phyloP scores from a whole-genome alignment of 2,888 invertebrate genomes.

The Acanthosepion esculentum region DNA sequence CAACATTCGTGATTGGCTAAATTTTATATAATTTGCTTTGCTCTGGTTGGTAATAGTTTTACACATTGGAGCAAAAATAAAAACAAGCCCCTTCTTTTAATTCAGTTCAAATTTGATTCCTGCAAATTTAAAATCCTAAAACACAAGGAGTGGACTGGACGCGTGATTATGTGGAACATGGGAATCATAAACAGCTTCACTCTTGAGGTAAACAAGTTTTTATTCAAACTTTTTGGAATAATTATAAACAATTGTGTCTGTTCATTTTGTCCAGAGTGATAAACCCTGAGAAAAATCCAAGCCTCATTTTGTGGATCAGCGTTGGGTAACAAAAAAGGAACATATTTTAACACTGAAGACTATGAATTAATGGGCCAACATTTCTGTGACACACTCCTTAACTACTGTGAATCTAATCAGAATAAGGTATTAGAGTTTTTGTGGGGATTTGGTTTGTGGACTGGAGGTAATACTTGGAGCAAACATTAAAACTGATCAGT shows the following conservation, averaged over 20 bases:
- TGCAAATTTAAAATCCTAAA: too few species aligned
- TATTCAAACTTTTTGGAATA: not conserved
- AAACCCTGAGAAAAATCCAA: constrained; percentile 56
- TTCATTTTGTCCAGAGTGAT: not conserved
- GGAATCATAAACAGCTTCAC: constrained; percentile 95
- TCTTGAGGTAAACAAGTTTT: constrained; percentile 80
- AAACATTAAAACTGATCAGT: too few species aligned
- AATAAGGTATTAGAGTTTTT: too few species aligned
- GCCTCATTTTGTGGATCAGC: constrained; percentile 91
- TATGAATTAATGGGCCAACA: constrained; percentile 89
- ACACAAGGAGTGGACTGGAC: constrained; percentile 95
- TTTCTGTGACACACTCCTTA: constrained; percentile 93
- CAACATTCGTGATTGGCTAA: too few species aligned
- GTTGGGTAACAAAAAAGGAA: constrained; percentile 84
- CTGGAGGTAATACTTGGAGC: too few species aligned
- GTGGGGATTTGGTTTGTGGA: too few species aligned
- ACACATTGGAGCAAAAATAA: too few species aligned
- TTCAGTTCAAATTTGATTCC: constrained; percentile 90
- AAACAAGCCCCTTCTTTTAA: constrained; percentile 56
- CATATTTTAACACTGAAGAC: constrained; percentile 88
- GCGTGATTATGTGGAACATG: constrained; percentile 95
- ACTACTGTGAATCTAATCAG: constrained; percentile 79
- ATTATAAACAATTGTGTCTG: not conserved
- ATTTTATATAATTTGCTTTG: too few species aligned
- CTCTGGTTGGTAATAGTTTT: too few species aligned